These are phyloP conservation scores for Linyphia triangularis DNA, from an alignment of 2,888 invertebrate species.

Conservation along the genomic window DNA sequence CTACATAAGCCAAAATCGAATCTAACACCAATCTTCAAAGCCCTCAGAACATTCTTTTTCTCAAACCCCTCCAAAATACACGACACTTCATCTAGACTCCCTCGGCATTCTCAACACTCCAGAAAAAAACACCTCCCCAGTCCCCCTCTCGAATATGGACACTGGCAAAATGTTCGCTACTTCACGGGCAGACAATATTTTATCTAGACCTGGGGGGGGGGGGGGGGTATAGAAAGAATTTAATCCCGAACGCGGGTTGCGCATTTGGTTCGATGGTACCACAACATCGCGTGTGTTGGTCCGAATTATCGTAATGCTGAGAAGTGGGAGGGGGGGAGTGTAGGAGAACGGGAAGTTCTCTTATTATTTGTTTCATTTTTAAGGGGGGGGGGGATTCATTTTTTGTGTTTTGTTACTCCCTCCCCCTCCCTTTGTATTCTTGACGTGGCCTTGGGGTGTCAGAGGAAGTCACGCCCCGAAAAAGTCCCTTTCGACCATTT, in stretches of 20 bases:
- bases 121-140: too few species aligned
- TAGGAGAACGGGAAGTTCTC: not conserved
- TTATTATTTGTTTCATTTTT: not conserved
- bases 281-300: constrained; percentile 19
- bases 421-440: not conserved
- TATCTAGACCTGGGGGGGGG: too few species aligned
- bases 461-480: constrained; percentile 52
- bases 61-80: too few species aligned
- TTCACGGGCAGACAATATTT: too few species aligned
- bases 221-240: not conserved
- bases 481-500: not conserved
- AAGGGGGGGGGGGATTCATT: not conserved
- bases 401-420: not conserved
- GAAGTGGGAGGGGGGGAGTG: not conserved
- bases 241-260: not conserved
- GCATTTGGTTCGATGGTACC: not conserved
- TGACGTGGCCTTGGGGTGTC: constrained; percentile 67
- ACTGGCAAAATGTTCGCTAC: too few species aligned
- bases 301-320: constrained; percentile 19
- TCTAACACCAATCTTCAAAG: too few species aligned
- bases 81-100: too few species aligned
- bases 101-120: too few species aligned
- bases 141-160: too few species aligned
- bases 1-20: too few species aligned
- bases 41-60: too few species aligned